Base-by-base conservation (phyloP, 92 coral and sea anemone species). In the Heliopora coerulea region DNA sequence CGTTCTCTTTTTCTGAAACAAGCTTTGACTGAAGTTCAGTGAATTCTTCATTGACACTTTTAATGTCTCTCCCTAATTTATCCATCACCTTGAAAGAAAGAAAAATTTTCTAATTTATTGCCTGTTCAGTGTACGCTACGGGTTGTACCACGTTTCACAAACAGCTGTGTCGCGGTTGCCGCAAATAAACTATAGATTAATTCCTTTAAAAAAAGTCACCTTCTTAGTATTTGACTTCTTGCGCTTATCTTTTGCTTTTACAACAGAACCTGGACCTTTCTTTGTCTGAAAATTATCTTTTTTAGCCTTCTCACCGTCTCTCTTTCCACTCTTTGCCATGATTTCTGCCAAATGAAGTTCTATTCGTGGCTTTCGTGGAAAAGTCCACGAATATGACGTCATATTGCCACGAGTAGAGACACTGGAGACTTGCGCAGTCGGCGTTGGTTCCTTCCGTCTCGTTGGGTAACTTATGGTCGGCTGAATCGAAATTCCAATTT, bases 51-150 rank as follows among this genome's bases (percentile, higher is more conserved):
- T 95, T 74, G 30, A 87, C 85, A 78, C 72, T 84, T 66, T 88
- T 89, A 41, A 95, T 95, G 83, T 89, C 84, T 75, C 72, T 77
- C 18, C 81, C 56, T 12, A 90, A 83, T 80, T 83, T 83, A 24
- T 88, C 95, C 65, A 84, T 90, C 24, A 95, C 64, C 99, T 95
- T 72, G 0, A 64, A 60, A 39, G 23, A 18, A 49, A 44, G 20
- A 44, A 46, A 15, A 8, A 46, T 6, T 3, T 46, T 46, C n/a
- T 46, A 8, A 8, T 46, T 46, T 8, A 6, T 2, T 46, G 15
- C 52, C 17, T 10, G 3, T 15, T 46, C 15, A 15, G 15, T 46
- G 12, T 37, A 4, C 12, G 42, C 6, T 12, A 5, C 5, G 42
- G 42, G 5, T 37, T 4, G 5, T 5, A 12, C 12, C 12, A 46